A percentile compares a stretch with the other conserved stretches of the same genome.
Evolutionary conservation across 2,888 invertebrate species (phyloP).

Genomic region (Lasioglossum malachurum): DNA sequence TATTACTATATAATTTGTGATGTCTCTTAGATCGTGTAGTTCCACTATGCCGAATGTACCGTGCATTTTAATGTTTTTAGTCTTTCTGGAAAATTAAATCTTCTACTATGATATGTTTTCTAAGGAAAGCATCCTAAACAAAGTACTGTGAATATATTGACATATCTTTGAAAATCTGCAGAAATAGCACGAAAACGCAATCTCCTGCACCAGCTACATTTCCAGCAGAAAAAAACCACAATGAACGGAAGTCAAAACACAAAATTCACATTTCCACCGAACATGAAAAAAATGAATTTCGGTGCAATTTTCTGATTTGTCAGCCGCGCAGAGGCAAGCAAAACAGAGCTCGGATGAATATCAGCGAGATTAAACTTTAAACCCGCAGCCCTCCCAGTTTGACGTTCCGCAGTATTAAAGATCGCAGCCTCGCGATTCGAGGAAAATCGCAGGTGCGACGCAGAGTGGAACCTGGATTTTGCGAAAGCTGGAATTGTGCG

Average conservation of each 20-base stretch:
- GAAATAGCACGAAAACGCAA: background rate
- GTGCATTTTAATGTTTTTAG: too few species aligned
- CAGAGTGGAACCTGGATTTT: background rate
- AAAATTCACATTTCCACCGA: background rate
- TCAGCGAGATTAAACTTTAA: conserved; percentile 51
- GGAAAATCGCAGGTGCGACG: conserved; percentile 16
- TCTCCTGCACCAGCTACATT: background rate
- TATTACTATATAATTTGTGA: too few species aligned
- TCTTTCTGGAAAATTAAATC: too few species aligned
- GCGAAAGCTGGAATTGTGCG: background rate
- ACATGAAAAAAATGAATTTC: conserved; percentile 4
- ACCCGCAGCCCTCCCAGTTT: conserved; percentile 20
- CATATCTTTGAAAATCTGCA: too few species aligned
- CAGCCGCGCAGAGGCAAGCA: background rate
- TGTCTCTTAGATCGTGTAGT: too few species aligned
- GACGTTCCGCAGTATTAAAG: conserved; percentile 13
- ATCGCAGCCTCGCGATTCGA: conserved; percentile 20
- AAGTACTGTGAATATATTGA: too few species aligned
- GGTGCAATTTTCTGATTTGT: background rate
- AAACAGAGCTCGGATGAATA: conserved; percentile 42
- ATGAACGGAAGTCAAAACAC: background rate
- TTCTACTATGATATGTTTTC: too few species aligned
- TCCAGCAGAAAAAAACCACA: background rate
- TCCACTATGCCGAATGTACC: too few species aligned
- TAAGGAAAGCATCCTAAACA: too few species aligned